phyloP scores from a whole-genome alignment of 2,113 vertebrate species.

The Cebidichthys violaceus region DNA sequence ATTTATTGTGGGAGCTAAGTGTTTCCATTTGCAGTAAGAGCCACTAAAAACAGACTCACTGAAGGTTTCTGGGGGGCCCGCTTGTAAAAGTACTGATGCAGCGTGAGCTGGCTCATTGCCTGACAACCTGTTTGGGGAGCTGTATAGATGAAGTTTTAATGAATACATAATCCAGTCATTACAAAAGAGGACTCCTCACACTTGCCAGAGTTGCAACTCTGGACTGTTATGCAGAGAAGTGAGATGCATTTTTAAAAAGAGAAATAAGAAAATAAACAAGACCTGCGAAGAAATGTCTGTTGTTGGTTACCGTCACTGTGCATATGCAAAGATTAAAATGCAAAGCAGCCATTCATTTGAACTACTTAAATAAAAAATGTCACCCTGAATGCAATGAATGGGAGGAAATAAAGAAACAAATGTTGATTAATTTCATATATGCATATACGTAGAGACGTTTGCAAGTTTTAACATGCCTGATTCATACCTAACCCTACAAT shows the following conservation, averaged over 20 bases:
- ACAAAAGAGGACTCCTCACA: conserved; percentile 51
- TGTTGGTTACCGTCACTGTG: conserved; percentile 50
- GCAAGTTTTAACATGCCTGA: neutral
- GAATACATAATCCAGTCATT: conserved; percentile 77
- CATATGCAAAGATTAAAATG: conserved; percentile 17
- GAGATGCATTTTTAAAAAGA: conserved; percentile 31
- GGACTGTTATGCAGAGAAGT: conserved; percentile 32
- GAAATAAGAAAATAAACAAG: conserved; percentile 54
- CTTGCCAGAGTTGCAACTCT: conserved; percentile 52
- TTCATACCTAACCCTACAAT: neutral
- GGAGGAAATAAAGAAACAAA: neutral
- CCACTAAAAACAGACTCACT: conserved; percentile 83
- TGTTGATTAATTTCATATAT: neutral
- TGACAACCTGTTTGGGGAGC: conserved; percentile 83
- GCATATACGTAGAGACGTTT: neutral
- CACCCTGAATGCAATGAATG: conserved; percentile 21
- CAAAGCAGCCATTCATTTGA: conserved; percentile 38
- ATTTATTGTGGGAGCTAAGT: conserved; percentile 84
- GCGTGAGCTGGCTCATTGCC: conserved; percentile 75
- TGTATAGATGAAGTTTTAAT: conserved; percentile 79
- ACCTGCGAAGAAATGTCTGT: conserved; percentile 20
- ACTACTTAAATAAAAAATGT: conserved; percentile 32
- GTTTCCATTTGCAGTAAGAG: conserved; percentile 84
- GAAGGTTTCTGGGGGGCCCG: conserved; percentile 81
- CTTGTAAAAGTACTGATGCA: conserved; percentile 79